Evolutionary conservation across 2,888 invertebrate species (phyloP).

Genomic region (Gryllus longicercus): DNA sequence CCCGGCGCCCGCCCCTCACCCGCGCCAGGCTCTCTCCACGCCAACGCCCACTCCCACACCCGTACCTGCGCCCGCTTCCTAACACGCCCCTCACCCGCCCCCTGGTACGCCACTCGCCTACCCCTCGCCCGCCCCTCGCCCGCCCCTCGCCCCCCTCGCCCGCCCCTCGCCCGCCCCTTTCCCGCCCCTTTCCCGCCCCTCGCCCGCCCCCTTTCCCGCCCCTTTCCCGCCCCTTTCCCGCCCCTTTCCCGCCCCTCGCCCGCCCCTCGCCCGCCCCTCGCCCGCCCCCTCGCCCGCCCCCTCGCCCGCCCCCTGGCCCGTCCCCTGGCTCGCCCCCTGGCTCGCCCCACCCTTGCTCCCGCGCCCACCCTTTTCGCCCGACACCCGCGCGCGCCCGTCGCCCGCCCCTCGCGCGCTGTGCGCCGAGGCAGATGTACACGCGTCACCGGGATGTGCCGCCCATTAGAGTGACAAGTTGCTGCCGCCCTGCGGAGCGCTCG

Average conservation of each 20-base stretch:
- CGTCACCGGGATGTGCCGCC: neutral
- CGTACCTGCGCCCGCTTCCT: no score
- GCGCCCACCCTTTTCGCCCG: neutral
- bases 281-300: neutral
- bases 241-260: neutral
- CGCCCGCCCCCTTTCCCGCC: no score
- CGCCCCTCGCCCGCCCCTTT: no score
- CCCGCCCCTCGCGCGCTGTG: neutral
- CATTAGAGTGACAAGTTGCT: conserved; percentile 17
- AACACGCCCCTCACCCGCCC: no score
- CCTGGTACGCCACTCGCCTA: no score
- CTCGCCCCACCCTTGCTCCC: neutral
- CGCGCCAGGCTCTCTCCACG: no score
- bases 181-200: no score
- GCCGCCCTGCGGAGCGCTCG: neutral
- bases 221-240: neutral
- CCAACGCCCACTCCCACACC: no score
- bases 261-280: neutral
- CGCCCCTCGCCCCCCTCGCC: neutral
- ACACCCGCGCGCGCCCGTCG: neutral
- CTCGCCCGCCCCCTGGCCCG: neutral
- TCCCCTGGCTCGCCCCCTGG: neutral
- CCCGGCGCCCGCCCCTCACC: no score
- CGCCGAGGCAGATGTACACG: conserved; percentile 1
- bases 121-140: no score